Percentiles rank a stretch among this genome's conserved stretches.
phyloP scores from a whole-genome alignment of 2,888 invertebrate species.

The Calliopum simillimum region DNA sequence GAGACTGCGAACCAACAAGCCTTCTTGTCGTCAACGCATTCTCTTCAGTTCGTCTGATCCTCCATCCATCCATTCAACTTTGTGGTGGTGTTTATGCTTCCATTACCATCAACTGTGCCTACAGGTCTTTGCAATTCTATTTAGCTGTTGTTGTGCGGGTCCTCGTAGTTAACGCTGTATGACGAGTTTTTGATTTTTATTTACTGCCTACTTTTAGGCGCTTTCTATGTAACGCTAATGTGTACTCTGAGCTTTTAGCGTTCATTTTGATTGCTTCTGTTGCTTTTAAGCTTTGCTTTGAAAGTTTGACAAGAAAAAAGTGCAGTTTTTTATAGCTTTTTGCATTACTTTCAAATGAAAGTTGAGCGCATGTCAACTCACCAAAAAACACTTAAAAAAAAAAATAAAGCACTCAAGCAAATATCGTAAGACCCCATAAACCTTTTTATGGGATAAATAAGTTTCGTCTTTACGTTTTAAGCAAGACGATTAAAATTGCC shows the following conservation, averaged over 20 bases:
- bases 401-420: conserved; percentile 15
- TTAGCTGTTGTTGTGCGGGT: conserved; percentile 9
- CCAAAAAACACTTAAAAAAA: not conserved
- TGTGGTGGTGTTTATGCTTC: too few relatives aligned
- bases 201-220: conserved; percentile 21
- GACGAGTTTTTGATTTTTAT: not conserved
- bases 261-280: conserved; percentile 5
- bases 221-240: not conserved
- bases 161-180: too few relatives aligned
- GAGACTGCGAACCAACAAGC: not conserved
- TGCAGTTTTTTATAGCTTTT: not conserved
- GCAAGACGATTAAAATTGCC: too few relatives aligned
- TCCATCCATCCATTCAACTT: too few relatives aligned
- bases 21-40: not conserved
- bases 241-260: not conserved
- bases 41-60: not conserved
- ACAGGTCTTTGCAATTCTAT: conserved; percentile 9
- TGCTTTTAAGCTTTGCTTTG: not conserved
- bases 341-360: not conserved
- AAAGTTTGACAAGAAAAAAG: not conserved
- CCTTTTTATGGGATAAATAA: too few relatives aligned
- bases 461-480: too few relatives aligned
- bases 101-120: too few relatives aligned
- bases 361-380: conserved; percentile 16
- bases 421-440: too few relatives aligned